A percentile compares a stretch with the other conserved stretches of the same genome.
phyloP scores from a whole-genome alignment of 2,888 invertebrate genomes.

The Oscheius myriophilus region DNA sequence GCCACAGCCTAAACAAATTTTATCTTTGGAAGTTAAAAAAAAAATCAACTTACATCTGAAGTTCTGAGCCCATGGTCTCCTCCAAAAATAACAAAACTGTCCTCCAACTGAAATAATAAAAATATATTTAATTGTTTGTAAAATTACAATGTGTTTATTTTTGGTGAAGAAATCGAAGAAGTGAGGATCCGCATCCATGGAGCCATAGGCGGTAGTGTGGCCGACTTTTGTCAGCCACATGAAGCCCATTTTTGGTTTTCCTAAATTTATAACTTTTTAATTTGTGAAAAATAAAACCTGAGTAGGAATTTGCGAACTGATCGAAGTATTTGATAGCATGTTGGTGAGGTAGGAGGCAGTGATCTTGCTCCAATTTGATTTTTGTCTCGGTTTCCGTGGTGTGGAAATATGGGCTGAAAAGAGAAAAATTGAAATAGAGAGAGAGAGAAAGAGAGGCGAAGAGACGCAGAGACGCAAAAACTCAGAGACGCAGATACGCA shows the following conservation, averaged over 20 bases:
- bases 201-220: neutral
- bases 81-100: conserved; percentile 11
- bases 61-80: conserved; percentile 8
- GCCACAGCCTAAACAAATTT: neutral
- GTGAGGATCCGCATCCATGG: conserved; percentile 1
- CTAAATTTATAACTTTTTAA: too few species aligned
- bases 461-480: too few species aligned
- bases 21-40: too few species aligned
- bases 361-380: neutral
- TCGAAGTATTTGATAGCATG: conserved; percentile 1
- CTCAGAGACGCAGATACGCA: too few species aligned
- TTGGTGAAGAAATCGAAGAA: neutral
- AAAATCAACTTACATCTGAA: neutral
- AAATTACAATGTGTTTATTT: conserved; percentile 1
- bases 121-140: neutral
- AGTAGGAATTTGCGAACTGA: conserved; percentile 7
- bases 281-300: neutral
- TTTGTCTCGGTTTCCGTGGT: conserved; percentile 2
- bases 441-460: too few species aligned
- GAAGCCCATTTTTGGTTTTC: conserved; percentile 1
- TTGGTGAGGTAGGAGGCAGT: conserved; percentile 9
- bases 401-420: conserved; percentile 10
- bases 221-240: conserved; percentile 6
- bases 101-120: conserved; percentile 8
- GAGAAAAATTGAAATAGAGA: too few species aligned